Evolutionary conservation across 2,888 invertebrate species (phyloP), one percentile per base, ranked within the genome.

Genomic region (Drosophila mettleri): DNA sequence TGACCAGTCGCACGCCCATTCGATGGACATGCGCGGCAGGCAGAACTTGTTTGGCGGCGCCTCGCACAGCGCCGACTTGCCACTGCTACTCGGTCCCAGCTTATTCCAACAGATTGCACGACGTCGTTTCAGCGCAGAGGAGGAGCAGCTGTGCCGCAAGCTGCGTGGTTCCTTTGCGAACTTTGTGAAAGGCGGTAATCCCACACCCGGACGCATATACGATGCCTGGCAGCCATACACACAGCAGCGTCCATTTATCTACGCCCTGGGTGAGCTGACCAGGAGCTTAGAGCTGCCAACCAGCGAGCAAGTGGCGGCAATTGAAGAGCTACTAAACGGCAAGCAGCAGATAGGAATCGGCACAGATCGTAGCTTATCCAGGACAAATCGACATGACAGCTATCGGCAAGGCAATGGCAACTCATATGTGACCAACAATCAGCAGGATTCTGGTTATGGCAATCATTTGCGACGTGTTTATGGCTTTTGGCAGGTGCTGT

Each of bases 81-180:
- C 95, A 10, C 92, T 95, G 33, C 89, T 95, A 27, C 93, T 95
- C 74, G 95, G 96, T 5, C 95, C 95, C 39, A 93, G 94, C 34
- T 88, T 95, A 38, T 93, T 95, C 87, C 94, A 95, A 74, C 95
- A 95, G 92, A 93, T 95, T 61, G 94, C 94, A 2, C 93, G 95
- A 33, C 93, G 95, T 48, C 93, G 95, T 10, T 93, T 95, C 57
- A 94, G 93, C 18, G 87, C 92, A 24, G 93, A 93, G 6, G 96
- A 96, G 88, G 94, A 94, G 77, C 93, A 93, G 69, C 90, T 94
- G 16, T 94, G 93, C 76, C 92, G 93, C 34, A 91, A 92, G 60
- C 88, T 94, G 48, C 93, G 93, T 69, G 91, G 93, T 27, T 88
- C 93, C 55, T 93, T 94, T 92, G 92, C 92, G 1, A 93, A 93